Evolutionary conservation across 2,888 invertebrate genomes (phyloP).

Genomic region (Mellilla xanthometata): DNA sequence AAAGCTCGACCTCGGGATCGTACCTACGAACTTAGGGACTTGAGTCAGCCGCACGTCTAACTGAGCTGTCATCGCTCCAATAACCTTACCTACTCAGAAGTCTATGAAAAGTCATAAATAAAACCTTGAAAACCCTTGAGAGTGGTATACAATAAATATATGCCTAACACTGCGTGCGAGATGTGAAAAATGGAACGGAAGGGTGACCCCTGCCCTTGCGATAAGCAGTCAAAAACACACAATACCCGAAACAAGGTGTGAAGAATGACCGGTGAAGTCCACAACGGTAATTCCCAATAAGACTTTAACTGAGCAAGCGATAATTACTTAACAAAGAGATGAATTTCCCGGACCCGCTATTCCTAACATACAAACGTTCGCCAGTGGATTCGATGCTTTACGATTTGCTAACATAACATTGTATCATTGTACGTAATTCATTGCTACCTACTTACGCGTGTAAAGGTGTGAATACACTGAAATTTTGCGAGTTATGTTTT

Average conservation of each 20-base stretch:
- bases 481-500: background rate
- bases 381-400: background rate
- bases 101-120: no score
- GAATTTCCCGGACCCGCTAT: slow-evolving; percentile 25
- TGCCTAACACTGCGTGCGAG: no score
- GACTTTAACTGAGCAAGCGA: slow-evolving; percentile 22
- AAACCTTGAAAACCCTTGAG: no score
- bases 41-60: no score
- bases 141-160: no score
- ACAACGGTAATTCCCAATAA: slow-evolving; percentile 16
- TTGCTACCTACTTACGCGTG: slow-evolving; percentile 29
- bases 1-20: no score
- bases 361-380: slow-evolving; percentile 18
- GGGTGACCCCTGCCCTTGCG: slow-evolving; percentile 12
- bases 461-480: background rate
- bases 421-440: slow-evolving; percentile 16
- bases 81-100: no score
- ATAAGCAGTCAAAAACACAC: background rate
- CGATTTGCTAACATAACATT: slow-evolving; percentile 23
- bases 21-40: no score
- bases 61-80: no score
- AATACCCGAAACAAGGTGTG: slow-evolving; percentile 13
- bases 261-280: slow-evolving; percentile 18
- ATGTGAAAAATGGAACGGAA: slow-evolving; percentile 12
- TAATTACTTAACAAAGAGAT: slow-evolving; percentile 27